phyloP scores from a whole-genome alignment of 2,113 vertebrate genomes.

The Epinephelus lanceolatus region DNA sequence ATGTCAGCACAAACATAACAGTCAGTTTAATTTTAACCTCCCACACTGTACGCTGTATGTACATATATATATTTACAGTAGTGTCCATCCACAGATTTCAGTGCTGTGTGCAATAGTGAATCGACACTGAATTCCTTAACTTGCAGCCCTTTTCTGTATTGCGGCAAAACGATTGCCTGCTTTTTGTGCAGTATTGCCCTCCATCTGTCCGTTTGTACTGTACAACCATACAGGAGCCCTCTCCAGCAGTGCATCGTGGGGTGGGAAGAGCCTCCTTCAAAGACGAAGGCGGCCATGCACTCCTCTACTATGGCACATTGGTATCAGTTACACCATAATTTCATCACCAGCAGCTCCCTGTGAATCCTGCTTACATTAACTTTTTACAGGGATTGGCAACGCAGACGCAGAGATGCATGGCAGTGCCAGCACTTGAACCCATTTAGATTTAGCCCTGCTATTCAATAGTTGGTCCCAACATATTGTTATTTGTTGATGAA shows the following conservation, averaged over 20 bases:
- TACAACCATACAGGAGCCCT: constrained; percentile 66
- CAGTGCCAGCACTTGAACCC: constrained; percentile 66
- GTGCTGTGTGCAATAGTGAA: constrained; percentile 52
- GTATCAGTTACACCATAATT: constrained; percentile 89
- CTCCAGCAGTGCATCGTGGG: constrained; percentile 74
- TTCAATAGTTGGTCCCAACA: constrained; percentile 54
- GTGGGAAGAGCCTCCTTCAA: constrained; percentile 79
- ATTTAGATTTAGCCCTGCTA: constrained; percentile 55
- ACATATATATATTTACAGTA: constrained; percentile 29
- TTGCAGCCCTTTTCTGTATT: constrained; percentile 42
- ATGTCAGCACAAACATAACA: background rate
- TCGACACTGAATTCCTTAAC: constrained; percentile 47
- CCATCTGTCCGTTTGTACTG: constrained; percentile 75
- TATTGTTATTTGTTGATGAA: constrained; percentile 75
- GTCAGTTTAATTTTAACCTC: background rate
- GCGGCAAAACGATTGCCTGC: constrained; percentile 73
- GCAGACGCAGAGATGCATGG: constrained; percentile 79
- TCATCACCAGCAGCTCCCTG: constrained; percentile 87
- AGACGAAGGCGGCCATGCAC: constrained; percentile 74
- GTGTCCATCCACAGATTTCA: constrained; percentile 53
- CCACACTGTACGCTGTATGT: background rate
- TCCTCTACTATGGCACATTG: constrained; percentile 82
- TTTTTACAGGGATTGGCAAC: constrained; percentile 87
- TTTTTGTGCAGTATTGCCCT: constrained; percentile 76
- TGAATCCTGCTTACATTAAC: constrained; percentile 87